Evolutionary conservation across 2,888 invertebrate genomes (phyloP).

Genomic region (Limnephilus auricula): DNA sequence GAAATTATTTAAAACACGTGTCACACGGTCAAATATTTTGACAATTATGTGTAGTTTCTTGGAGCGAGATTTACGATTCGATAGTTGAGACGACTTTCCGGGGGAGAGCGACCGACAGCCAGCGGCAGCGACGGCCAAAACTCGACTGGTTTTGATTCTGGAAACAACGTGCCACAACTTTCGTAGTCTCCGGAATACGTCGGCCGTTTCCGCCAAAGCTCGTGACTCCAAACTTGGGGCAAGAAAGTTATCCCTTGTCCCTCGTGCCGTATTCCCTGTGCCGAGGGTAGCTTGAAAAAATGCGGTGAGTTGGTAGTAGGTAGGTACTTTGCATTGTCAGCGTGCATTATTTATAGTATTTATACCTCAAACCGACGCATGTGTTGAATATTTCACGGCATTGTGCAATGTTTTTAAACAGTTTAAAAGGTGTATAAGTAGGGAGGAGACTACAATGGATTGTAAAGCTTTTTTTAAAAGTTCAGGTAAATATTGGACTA

Average conservation of each 20-base stretch:
- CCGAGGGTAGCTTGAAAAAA: not conserved
- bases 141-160: conserved; percentile 61
- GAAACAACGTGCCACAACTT: conserved; percentile 61
- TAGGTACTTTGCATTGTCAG: conserved; percentile 54
- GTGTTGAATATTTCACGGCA: conserved; percentile 60
- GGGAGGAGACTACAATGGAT: conserved; percentile 56
- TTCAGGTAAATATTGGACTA: conserved; percentile 56
- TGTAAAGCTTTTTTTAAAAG: conserved; percentile 54
- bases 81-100: conserved; percentile 27
- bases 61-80: conserved; percentile 18
- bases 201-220: conserved; percentile 57
- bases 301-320: not conserved
- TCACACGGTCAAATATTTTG: conserved; percentile 4
- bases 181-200: conserved; percentile 56
- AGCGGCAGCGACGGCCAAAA: conserved; percentile 52
- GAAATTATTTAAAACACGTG: conserved; percentile 5
- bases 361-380: conserved; percentile 51
- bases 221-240: conserved; percentile 58
- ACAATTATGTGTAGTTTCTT: conserved; percentile 28
- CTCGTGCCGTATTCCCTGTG: conserved; percentile 36
- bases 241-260: conserved; percentile 62
- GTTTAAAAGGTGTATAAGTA: conserved; percentile 64
- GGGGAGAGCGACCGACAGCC: conserved; percentile 53
- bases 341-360: conserved; percentile 48
- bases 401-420: conserved; percentile 63